phyloP scores from a whole-genome alignment of 92 coral and sea anemone genomes.

The Ricordea florida region DNA sequence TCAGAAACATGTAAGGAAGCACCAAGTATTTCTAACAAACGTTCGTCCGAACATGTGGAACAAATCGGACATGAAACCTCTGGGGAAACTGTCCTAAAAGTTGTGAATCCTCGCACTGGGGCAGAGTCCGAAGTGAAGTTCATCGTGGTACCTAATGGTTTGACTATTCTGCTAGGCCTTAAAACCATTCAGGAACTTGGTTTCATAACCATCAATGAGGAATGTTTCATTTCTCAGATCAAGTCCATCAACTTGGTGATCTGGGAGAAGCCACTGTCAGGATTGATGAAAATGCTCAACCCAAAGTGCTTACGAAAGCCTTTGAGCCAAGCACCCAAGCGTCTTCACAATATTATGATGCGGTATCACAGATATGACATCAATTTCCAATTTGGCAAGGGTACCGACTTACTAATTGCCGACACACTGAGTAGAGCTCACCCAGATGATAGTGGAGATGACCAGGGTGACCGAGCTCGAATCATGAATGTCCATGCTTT shows the following conservation, averaged over 20 bases:
- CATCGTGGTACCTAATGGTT: constrained; percentile 44
- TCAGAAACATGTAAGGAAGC: constrained; percentile 21
- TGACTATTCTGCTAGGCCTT: constrained; percentile 20
- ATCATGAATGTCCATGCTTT: constrained; percentile 31
- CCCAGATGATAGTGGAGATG: constrained; percentile 18
- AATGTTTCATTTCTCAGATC: constrained; percentile 17
- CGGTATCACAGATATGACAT: constrained; percentile 46
- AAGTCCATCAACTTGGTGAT: constrained; percentile 15
- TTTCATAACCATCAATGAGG: no score
- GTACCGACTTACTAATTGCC: constrained; percentile 25
- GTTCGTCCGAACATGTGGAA: constrained; percentile 32
- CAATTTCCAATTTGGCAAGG: constrained; percentile 35
- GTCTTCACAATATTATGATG: no score
- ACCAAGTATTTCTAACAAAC: constrained; percentile 24
- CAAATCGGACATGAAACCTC: constrained; percentile 34
- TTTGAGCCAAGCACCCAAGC: constrained; percentile 42
- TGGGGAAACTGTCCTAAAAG: constrained; percentile 28
- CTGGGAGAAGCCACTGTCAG: constrained; percentile 66
- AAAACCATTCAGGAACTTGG: constrained; percentile 48
- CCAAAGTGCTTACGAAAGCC: constrained; percentile 45
- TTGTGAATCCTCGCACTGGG: background rate
- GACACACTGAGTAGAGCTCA: constrained; percentile 71
- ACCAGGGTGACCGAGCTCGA: constrained; percentile 14
- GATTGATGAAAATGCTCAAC: constrained; percentile 24
- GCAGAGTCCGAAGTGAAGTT: constrained; percentile 12